Evolutionary conservation across 2,888 invertebrate species (phyloP).

Genomic region (Tiliacea aurago): DNA sequence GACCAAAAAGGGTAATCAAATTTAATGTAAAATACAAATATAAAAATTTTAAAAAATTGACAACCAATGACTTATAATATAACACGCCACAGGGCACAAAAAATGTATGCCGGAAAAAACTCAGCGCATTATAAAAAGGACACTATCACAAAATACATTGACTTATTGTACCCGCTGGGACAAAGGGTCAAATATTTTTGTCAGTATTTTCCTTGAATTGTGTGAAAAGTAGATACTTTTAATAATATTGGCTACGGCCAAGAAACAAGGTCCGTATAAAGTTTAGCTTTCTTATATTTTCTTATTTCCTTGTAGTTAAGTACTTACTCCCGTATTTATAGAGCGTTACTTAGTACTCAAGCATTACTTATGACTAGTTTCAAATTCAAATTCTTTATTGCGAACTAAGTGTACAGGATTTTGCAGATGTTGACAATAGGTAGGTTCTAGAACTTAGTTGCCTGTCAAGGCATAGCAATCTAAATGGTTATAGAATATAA

Average conservation of each 20-base stretch:
- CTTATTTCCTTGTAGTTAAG: background rate
- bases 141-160: constrained; percentile 3
- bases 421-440: no score
- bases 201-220: constrained; percentile 24
- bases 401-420: no score
- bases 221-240: constrained; percentile 16
- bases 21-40: no score
- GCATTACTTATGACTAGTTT: no score
- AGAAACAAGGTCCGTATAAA: background rate
- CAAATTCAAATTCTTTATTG: no score
- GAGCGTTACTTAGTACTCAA: no score
- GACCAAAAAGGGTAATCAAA: background rate
- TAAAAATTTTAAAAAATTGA: background rate
- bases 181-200: background rate
- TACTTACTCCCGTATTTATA: no score
- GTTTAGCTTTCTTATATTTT: background rate
- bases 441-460: no score
- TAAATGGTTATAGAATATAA: no score
- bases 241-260: background rate
- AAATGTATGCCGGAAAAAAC: background rate
- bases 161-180: background rate
- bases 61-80: background rate
- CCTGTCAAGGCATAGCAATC: no score
- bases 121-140: background rate
- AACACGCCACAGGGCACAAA: background rate